These are phyloP conservation scores for Tachina grossa DNA, from an alignment of 2,888 invertebrate species.

Conservation along the genomic window DNA sequence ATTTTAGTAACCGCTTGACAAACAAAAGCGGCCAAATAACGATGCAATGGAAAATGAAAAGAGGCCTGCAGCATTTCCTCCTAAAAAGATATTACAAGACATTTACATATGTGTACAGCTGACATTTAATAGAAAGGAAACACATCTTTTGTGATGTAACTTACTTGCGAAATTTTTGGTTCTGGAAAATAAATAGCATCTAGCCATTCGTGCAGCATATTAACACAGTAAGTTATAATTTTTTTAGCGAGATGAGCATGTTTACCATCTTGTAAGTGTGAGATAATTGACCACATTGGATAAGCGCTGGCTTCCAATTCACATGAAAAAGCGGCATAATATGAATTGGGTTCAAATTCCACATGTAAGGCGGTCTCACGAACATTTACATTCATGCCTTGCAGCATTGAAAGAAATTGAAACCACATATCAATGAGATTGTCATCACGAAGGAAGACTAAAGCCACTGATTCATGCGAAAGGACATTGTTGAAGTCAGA, in stretches of 20 bases:
- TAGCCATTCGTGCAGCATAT: constrained; percentile 93
- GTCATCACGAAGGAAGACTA: constrained; percentile 94
- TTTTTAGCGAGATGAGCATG: constrained; percentile 90
- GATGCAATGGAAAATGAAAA: constrained; percentile 98
- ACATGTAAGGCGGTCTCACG: constrained; percentile 95
- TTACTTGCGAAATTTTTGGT: constrained; percentile 84
- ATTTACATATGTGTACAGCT: constrained; percentile 13
- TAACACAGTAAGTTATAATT: constrained; percentile 89
- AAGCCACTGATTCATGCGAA: constrained; percentile 95
- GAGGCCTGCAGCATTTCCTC: constrained; percentile 93
- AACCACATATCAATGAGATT: constrained; percentile 98
- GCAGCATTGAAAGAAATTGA: constrained; percentile 95
- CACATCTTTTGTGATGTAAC: constrained; percentile 25
- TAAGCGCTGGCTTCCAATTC: constrained; percentile 98
- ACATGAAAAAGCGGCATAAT: constrained; percentile 98
- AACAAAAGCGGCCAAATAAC: constrained; percentile 94
- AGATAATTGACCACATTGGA: constrained; percentile 98
- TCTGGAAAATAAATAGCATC: constrained; percentile 90
- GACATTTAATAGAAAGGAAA: background rate
- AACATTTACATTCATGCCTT: constrained; percentile 99
- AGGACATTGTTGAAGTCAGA: constrained; percentile 98
- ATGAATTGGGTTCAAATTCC: constrained; percentile 98
- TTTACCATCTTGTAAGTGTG: constrained; percentile 90
- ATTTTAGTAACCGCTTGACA: constrained; percentile 92
- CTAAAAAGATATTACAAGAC: constrained; percentile 83